Base-by-base conservation (phyloP, 2,797 vertebrate genomes). In the Anolis apletophallus region DNA sequence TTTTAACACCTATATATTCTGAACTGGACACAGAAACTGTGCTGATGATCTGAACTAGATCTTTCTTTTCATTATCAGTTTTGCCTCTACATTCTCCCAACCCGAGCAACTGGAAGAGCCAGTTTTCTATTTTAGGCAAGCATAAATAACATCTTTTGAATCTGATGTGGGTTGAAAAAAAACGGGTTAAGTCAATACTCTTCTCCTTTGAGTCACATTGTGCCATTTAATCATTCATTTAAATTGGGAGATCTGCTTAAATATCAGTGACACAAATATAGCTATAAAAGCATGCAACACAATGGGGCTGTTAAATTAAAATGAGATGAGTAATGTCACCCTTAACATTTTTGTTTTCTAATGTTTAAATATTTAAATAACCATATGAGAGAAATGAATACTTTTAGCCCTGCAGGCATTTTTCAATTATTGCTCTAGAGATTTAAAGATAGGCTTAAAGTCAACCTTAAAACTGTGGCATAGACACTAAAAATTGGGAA, bases 101-200 rank as follows among this genome's bases (percentile, higher is more conserved):
- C n/a, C 5, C 61, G 84, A 80, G n/a, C 11, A 80, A 32, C 77
- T 40, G 36, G 54, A 64, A 79, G 34, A 73, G 46, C 59, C 69
- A 86, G 78, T 74, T 81, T 74, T 86, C n/a, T 74, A n/a, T 34
- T 74, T 67, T 29, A 67, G 34, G 32, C 21, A 67, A 57, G 34
- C 34, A 64, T 61, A 61, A 80, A 80, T 80, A 85, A 80, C 54
- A 54, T 46, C 40, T 80, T 32, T 83, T 73, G 55, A 73, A 80
- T 64, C 23, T 55, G 57, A 54, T 74, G 32, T 5, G n/a, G 34
- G 69, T 36, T 75, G 32, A 86, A 86, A 57, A 86, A 74, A 86
- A 86, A 32, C 9, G 40, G 64, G 46, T 73, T 19, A 81, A 89
- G 71, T 80, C 26, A 80, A 88, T 87, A 54, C 81, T 61, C 55